Evolutionary conservation across 2,113 vertebrate species (phyloP), one percentile per base, ranked within the genome.

Genomic region (Hippocampus guttulatus): DNA sequence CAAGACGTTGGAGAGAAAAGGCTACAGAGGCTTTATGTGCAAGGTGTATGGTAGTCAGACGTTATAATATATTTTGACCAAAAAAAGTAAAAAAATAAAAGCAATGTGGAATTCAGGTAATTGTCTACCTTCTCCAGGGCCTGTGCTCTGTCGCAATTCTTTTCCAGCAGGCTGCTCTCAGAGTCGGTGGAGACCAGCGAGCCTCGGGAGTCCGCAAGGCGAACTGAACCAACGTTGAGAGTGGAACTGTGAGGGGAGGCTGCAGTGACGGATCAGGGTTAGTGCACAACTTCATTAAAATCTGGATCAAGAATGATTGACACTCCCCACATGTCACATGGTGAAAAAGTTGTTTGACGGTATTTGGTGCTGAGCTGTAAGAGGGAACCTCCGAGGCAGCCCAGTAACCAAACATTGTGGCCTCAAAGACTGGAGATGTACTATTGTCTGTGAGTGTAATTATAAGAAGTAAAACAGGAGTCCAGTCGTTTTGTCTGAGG

Each of bases 181-280:
- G 97, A 98, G 86, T 99, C 97, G 0, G 95, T 98, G 88, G 96
- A 98, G 84, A 96, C 87, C 67, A 99, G 93, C 15, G 97, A 98
- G 25, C 95, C 95, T 84, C 96, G 93, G n/a, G 96, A 98, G 81
- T 97, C 97, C 2, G 95, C 94, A 0, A 93, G 95, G 60, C 93
- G 93, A 78, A 96, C 95, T 0, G 92, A 93, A 61, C 92, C 93
- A 76, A 95, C 82, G 63, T 95, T 97, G 20, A 95, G 95, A 47
- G 94, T 95, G 40, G 95, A 98, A 3, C 93, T 94, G 23, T 97
- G 96, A 0, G 96, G 95, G 12, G 95, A 95, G 58, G 95, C 97
- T 99, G 84, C 63, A 68, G 71, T 68, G n/a, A 52, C 0, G 60
- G 16, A 51, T 20, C 15, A 70, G 3, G 58, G 58, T 61, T 33